Evolutionary conservation across 2,797 vertebrate species (phyloP), one percentile per base, ranked within the genome.

Genomic region (Lates japonicus): DNA sequence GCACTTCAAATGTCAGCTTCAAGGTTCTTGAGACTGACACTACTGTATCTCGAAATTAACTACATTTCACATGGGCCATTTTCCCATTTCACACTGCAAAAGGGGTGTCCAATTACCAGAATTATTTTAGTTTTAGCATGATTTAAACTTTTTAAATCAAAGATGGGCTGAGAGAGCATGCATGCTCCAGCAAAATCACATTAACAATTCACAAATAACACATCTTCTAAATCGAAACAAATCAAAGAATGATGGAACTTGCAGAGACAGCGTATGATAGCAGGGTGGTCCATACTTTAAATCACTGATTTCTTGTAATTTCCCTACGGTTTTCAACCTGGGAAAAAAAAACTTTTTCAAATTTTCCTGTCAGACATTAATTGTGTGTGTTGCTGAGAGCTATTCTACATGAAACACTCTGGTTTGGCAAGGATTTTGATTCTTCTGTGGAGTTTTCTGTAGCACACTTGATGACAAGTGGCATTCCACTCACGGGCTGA

Each of bases 391-490:
- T 35, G 31, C 37, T 31, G 42, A 58, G 22, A 51, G 54, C 48
- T 74, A 37, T 42, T 55, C 29, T 63, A 22, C 5, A 9, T 58
- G 44, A 67, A 68, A 63, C 44, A 31, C 54, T 25, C 39, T 37
- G 60, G 22, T 64, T 78, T 41, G 41, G n/a, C 39, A 19, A 71
- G 44, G 57, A 29, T 49, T 84, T 78, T 58, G 22, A 51, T 71
- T 79, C 41, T 72, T 70, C 44, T 64, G 52, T 55, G 0, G 31
- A 29, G 69, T 64, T 86, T 75, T 88, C 35, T 84, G 65, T 33
- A 55, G 74, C 20, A 1, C 79, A 67, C 85, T 88, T 88, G 81
- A 79, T 84, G 78, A 88, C 82, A 90, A 92, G 88, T 84, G 90
- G 70, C 76, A 92, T 92, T 92, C 87, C 84, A 84, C 82, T 76